Conservation (phyloP, 2,113 vertebrate genomes). For the Pantherophis guttatus region DNA sequence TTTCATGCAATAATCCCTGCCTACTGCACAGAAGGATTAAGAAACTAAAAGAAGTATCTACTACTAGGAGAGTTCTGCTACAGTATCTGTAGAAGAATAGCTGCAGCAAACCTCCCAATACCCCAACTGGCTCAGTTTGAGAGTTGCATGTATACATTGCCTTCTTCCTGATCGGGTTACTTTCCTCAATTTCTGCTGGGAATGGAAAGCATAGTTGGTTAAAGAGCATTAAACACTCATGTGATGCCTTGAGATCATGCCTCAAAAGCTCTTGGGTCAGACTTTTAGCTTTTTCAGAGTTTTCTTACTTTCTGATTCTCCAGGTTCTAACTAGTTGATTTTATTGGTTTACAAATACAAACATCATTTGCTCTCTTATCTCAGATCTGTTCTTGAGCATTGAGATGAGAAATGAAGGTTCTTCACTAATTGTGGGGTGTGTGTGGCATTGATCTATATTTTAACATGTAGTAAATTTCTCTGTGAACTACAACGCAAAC, state of each 20-base stretch:
- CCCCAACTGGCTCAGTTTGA: neutral
- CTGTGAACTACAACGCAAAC: neutral
- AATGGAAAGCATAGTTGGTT: neutral
- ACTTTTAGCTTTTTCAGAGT: neutral
- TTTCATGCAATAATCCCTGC: neutral
- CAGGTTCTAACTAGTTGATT: neutral
- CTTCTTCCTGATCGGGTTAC: neutral
- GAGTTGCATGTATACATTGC: neutral
- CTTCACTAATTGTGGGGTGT: neutral
- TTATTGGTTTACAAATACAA: neutral
- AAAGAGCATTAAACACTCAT: neutral
- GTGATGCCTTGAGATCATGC: neutral
- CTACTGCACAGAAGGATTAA: neutral
- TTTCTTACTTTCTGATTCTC: neutral
- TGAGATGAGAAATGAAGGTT: neutral
- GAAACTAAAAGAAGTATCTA: neutral
- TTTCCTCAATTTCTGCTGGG: neutral
- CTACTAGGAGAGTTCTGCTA: neutral
- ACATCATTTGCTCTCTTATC: neutral
- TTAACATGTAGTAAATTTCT: neutral
- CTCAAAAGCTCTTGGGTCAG: neutral
- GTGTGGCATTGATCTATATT: neutral
- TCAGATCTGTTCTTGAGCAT: neutral
- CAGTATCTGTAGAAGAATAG: neutral
- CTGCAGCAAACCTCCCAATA: neutral